Evolutionary conservation across 2,113 vertebrate genomes (phyloP).

Genomic region (Channa argus): DNA sequence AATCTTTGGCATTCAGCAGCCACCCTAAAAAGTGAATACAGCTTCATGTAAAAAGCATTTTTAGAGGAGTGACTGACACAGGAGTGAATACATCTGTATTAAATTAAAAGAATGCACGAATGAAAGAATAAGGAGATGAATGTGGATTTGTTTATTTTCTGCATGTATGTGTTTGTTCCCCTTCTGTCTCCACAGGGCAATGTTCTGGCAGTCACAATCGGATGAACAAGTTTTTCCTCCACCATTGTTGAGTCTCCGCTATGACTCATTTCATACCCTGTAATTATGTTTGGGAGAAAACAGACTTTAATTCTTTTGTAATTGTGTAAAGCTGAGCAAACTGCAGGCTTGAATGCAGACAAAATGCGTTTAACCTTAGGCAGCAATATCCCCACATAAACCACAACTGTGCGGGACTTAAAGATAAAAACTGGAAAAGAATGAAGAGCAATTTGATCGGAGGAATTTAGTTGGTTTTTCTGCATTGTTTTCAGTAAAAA

Average conservation of each 20-base stretch:
- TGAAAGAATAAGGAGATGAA: slow-evolving; percentile 60
- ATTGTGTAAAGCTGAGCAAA: slow-evolving; percentile 68
- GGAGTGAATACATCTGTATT: slow-evolving; percentile 55
- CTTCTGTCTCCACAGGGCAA: slow-evolving; percentile 67
- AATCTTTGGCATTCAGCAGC: slow-evolving; percentile 51
- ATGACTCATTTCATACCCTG: slow-evolving; percentile 75
- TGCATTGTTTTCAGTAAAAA: background rate
- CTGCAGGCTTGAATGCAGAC: slow-evolving; percentile 42
- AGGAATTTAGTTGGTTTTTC: background rate
- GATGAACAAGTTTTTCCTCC: slow-evolving; percentile 77
- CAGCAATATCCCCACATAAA: slow-evolving; percentile 54
- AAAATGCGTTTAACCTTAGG: slow-evolving; percentile 65
- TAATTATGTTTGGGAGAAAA: slow-evolving; percentile 75
- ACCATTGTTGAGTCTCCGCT: slow-evolving; percentile 63
- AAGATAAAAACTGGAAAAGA: slow-evolving; percentile 26
- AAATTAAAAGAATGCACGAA: slow-evolving; percentile 54
- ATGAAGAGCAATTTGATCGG: background rate
- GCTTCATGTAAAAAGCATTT: slow-evolving; percentile 46
- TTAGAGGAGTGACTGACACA: slow-evolving; percentile 50
- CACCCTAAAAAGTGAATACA: slow-evolving; percentile 30
- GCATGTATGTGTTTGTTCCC: slow-evolving; percentile 58
- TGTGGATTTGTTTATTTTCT: slow-evolving; percentile 64
- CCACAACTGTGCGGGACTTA: slow-evolving; percentile 28
- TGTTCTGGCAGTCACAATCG: slow-evolving; percentile 74
- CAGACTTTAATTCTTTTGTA: slow-evolving; percentile 74